Evolutionary conservation across 2,888 invertebrate species (phyloP).

Genomic region (Branchinecta sandiegonensis): DNA sequence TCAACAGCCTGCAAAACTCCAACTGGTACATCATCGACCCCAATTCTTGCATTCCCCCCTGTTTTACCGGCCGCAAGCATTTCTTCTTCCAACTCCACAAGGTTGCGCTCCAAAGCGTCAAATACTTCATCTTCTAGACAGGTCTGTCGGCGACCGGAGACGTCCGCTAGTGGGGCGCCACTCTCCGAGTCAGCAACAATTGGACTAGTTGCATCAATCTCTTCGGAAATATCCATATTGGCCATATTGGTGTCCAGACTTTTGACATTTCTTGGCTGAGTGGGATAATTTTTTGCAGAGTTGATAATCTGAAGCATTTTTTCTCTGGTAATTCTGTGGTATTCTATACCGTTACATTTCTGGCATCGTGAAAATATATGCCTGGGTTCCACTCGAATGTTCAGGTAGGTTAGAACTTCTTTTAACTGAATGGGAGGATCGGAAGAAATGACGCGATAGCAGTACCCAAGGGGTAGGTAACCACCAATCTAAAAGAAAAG

Average conservation of each 20-base stretch:
- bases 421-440: conserved; percentile 45
- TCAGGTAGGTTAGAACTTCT: conserved; percentile 50
- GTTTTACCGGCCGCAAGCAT: neutral
- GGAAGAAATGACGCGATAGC: conserved; percentile 44
- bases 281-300: neutral
- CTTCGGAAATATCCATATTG: neutral
- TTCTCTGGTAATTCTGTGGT: conserved; percentile 26
- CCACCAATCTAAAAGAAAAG: conserved; percentile 31
- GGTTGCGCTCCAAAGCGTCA: conserved; percentile 27
- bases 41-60: conserved; percentile 20
- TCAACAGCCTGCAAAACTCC: conserved; percentile 38
- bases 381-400: conserved; percentile 45
- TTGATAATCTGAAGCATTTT: conserved; percentile 24
- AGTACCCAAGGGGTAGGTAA: conserved; percentile 43
- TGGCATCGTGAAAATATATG: conserved; percentile 59
- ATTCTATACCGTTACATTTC: conserved; percentile 40
- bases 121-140: no score
- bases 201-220: neutral
- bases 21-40: conserved; percentile 39
- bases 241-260: neutral
- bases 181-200: neutral
- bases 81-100: conserved; percentile 31
- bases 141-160: conserved; percentile 25
- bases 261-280: no score
- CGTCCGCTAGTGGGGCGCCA: conserved; percentile 21